phyloP scores from a whole-genome alignment of 1,140 invertebrate species.

The Cyrtorhinus lividipennis region DNA sequence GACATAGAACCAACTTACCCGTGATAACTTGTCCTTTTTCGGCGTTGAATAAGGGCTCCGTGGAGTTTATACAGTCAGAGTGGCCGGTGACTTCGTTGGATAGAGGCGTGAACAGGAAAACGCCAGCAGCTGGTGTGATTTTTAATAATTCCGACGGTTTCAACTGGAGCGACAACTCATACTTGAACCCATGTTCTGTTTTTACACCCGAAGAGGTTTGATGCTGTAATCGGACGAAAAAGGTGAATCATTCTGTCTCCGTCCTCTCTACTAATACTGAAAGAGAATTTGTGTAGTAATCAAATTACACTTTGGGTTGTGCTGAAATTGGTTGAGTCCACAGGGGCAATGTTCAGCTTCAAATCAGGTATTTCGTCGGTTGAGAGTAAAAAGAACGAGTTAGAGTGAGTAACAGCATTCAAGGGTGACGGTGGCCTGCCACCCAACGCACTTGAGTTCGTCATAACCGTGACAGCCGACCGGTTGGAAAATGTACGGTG shows the following conservation, averaged over 20 bases:
- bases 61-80: slow-evolving; percentile 49
- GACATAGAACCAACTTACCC: slow-evolving; percentile 29
- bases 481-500: slow-evolving; percentile 59
- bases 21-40: slow-evolving; percentile 37
- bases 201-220: background rate
- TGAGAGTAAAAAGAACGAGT: slow-evolving; percentile 26
- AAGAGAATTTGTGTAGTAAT: too few relatives aligned
- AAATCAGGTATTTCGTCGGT: slow-evolving; percentile 28
- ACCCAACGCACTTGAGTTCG: slow-evolving; percentile 41
- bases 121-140: slow-evolving; percentile 44
- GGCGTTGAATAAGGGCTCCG: slow-evolving; percentile 33
- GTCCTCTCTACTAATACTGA: too few relatives aligned
- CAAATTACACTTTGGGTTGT: background rate
- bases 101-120: slow-evolving; percentile 56
- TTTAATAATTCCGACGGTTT: slow-evolving; percentile 39
- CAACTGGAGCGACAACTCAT: slow-evolving; percentile 32
- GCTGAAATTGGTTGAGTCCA: slow-evolving; percentile 10
- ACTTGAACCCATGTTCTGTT: background rate
- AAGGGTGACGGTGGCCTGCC: slow-evolving; percentile 33
- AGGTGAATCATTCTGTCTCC: too few relatives aligned
- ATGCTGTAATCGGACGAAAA: background rate
- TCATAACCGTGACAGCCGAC: slow-evolving; percentile 71
- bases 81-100: slow-evolving; percentile 43
- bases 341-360: slow-evolving; percentile 26
- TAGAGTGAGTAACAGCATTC: slow-evolving; percentile 30